Conservation (phyloP, 1,140 invertebrate genomes). For the Leucophenga varia region DNA sequence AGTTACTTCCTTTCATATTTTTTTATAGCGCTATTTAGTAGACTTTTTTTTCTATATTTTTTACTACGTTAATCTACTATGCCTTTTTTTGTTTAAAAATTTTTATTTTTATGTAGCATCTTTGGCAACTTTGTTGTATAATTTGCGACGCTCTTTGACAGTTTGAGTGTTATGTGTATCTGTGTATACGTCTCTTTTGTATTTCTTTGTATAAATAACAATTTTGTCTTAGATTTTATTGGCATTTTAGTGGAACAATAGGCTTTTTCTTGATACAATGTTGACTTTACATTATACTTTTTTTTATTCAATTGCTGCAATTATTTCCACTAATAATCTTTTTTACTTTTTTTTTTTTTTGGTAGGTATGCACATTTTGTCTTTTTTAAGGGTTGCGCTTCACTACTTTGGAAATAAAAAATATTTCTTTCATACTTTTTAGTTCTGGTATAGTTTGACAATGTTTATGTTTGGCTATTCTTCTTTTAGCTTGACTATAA, state of each 20-base stretch:
- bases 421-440: constrained; percentile 16
- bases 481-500: constrained; percentile 37
- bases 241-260: constrained; percentile 48
- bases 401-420: no score
- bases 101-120: constrained; percentile 19
- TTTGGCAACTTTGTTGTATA: constrained; percentile 48
- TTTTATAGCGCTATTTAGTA: constrained; percentile 13
- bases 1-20: no score
- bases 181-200: background rate
- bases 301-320: constrained; percentile 28
- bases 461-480: constrained; percentile 37
- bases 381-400: no score
- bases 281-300: constrained; percentile 31
- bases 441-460: constrained; percentile 49
- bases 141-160: constrained; percentile 42
- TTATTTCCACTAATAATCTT: constrained; percentile 49
- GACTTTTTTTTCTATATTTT: constrained; percentile 10
- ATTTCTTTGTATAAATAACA: constrained; percentile 32
- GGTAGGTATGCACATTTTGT: no score
- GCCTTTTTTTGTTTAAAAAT: constrained; percentile 4
- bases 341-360: constrained; percentile 18
- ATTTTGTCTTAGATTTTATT: constrained; percentile 53
- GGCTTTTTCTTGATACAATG: constrained; percentile 12
- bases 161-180: constrained; percentile 22
- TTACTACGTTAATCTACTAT: no score